Evolutionary conservation across 2,113 vertebrate genomes (phyloP), one percentile per base, ranked within the genome.

Genomic region (Sceloporus undulatus): DNA sequence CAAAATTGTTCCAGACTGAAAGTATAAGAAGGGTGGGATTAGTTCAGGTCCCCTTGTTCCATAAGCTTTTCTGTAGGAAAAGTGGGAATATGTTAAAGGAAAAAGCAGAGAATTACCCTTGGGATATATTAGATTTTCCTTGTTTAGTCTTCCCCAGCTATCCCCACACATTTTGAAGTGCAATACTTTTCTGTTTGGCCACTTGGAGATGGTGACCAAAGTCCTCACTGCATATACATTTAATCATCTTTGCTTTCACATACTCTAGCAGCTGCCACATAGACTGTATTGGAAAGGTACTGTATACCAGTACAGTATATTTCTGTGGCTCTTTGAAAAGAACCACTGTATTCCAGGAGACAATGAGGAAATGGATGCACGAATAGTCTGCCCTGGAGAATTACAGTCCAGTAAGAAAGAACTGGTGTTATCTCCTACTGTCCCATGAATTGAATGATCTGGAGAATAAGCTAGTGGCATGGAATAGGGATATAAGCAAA

Each of bases 301-400:
- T 54, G 4, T 4, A 76, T 71, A 29, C 10, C 27, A 23, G 19
- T 21, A 8, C 29, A 59, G 2, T 59, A 13, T 80, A n/a, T 59
- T 56, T 4, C 27, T 79, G 27, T n/a, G 52, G 3, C 29, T 21
- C 29, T 80, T 79, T 59, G 13, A n/a, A 59, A 59, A 34, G 52
- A 14, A 34, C 6, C 29, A 14, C 8, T 4, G 16, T 9, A 1
- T 1, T 38, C 34, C 9, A 23, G 6, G n/a, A 0, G 9, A 29
- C 23, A 48, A 48, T 25, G 56, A n/a, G 18, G 34, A 65, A 81
- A 80, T 16, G 19, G 59, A 52, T 71, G 16, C 82, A 70, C 18
- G 66, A n/a, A 9, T 54, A 5, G 42, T 84, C 66, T 48, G 4
- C 40, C 66, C 4, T 27, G 42, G 13, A 70, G 9, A 48, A 25